phyloP scores from a whole-genome alignment of 2,797 vertebrate species.

The Acropternis orthonyx region DNA sequence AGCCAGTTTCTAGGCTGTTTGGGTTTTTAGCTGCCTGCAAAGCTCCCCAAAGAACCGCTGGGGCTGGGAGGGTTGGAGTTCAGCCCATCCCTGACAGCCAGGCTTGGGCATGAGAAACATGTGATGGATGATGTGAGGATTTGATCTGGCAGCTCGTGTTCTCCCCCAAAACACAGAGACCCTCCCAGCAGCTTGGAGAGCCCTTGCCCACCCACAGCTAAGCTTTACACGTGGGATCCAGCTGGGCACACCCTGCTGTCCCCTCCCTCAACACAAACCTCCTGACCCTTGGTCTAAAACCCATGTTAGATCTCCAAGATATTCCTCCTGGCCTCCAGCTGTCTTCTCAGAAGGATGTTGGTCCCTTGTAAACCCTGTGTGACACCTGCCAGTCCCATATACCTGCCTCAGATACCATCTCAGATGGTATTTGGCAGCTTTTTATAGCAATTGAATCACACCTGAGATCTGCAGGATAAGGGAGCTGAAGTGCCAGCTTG shows the following conservation, averaged over 20 bases:
- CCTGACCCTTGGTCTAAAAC: neutral
- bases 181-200: neutral
- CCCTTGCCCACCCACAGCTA: neutral
- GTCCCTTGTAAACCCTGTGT: neutral
- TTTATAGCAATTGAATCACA: neutral
- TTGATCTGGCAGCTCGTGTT: neutral
- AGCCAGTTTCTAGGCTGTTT: neutral
- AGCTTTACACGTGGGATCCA: neutral
- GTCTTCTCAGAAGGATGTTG: neutral
- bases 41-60: neutral
- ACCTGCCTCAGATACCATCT: neutral
- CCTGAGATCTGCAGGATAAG: neutral
- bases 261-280: neutral
- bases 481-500: neutral
- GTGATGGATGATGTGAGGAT: neutral
- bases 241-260: neutral
- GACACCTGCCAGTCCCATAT: neutral
- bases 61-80: neutral
- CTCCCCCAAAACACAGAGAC: rapidly evolving
- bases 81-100: neutral
- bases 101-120: neutral
- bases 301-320: neutral
- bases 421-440: neutral
- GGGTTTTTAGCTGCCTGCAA: neutral
- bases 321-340: neutral